Base-by-base conservation (phyloP, 2,113 vertebrate species). In the Periophthalmus modestus region DNA sequence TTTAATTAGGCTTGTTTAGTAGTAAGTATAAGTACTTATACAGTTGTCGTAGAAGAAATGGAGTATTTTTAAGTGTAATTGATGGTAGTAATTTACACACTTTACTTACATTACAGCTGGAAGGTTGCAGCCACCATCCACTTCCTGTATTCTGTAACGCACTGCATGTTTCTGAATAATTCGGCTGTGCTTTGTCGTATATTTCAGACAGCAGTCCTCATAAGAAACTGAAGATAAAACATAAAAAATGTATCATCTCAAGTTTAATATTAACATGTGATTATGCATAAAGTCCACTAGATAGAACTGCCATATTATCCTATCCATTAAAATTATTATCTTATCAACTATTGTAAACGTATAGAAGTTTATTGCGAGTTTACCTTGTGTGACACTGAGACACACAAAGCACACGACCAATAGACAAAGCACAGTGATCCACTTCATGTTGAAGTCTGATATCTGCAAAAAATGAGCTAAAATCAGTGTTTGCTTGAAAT, bases 121-220 rank as follows among this genome's bases (percentile, higher is more conserved):
- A 68, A 94, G 85, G 88, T 94, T 94, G 86, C 94, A 94, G 71
- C 87, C 87, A 24, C 94, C 94, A 47, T 94, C 93, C 2, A 66
- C 5, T 73, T 78, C 62, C 71, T 94, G 94, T 36, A 0, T 0
- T 68, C 73, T 89, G 90, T 93, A 94, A 1, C 0, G 4, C 0
- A 66, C 28, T 16, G 85, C 84, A 5, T 67, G 72, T 11, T 2
- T 88, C 7, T 15, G 67, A 9, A 0, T 7, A 0, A 0, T 0
- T 0, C 0, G 0, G 5, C 0, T 21, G 2, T 89, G 0, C 21
- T 0, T 7, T 3, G 4, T 83, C 34, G 79, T 80, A 47, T 93
- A 92, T 1, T 5, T 78, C 36, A 94, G 77, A 66, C 94, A 94
- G 85, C 94, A 94, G 87, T 94, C 92, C 0, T 93, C 93, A 62